Base-by-base conservation (phyloP, 2,113 vertebrate species). In the Crotalus horridus region DNA sequence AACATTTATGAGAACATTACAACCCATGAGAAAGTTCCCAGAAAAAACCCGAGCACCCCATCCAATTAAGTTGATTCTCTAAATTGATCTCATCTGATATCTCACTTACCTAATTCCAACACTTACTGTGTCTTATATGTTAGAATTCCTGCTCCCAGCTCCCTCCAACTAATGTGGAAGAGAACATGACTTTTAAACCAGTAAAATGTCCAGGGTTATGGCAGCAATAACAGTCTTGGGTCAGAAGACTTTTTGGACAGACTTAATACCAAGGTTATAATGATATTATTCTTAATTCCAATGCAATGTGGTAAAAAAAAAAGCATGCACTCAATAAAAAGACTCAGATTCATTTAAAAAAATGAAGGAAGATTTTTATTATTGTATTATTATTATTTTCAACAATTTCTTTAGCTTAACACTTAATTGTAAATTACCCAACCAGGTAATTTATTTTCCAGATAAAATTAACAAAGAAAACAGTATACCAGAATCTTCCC, bases 351-450 rank as follows among this genome's bases (percentile, higher is more conserved):
- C 93, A 92, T 23, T 17, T 69, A 13, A 0, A 87, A 95, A 96
- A 97, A 94, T 94, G 61, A 87, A 93, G 90, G 87, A 53, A 92
- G 87, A 58, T 39, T 58, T 93, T 93, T 96, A 39, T 69, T 69
- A 33, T 55, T 88, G 33, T 88, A 39, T 97, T 97, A 43, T 95
- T 96, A 96, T 96, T 94, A 96, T 96, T 96, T 96, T 96, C 96
- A 97, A 97, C 93, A 0, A 95, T 96, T 95, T 96, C 94, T 95
- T 97, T 96, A 97, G 94, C 94, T 96, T 97, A 97, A 98, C 98
- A 98, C 97, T 97, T 97, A 98, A 97, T 97, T 98, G 97, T 98
- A 96, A 97, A 96, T 98, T 97, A 97, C 96, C 98, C 96, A 97
- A 98, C 97, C 97, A 39, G 39, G 39, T 39, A 39, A 39, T 39